phyloP scores from a whole-genome alignment of 2,797 vertebrate genomes.

The Scleropages formosus region DNA sequence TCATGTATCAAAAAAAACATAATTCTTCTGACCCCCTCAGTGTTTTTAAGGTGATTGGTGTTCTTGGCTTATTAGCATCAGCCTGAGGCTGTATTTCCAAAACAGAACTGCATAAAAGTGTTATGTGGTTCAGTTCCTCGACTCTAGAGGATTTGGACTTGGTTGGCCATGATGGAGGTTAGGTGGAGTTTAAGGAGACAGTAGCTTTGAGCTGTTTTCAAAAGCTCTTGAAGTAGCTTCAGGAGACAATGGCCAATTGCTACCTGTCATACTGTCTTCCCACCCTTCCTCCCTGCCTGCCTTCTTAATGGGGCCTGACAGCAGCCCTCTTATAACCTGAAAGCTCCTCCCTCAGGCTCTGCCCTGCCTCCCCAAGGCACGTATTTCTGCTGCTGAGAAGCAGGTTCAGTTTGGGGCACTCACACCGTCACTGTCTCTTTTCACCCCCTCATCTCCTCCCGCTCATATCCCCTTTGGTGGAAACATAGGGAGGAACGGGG shows the following conservation, averaged over 20 bases:
- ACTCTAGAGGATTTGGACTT: neutral
- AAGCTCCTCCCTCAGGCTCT: neutral
- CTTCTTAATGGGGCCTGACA: neutral
- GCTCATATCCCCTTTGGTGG: neutral
- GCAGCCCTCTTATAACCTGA: neutral
- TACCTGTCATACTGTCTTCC: neutral
- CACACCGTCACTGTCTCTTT: neutral
- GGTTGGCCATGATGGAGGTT: neutral
- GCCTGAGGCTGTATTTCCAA: too few species aligned
- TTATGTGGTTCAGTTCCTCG: neutral
- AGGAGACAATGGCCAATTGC: neutral
- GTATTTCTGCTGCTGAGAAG: neutral
- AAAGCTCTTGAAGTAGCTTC: neutral
- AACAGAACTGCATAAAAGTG: too few species aligned
- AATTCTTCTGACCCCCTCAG: too few species aligned
- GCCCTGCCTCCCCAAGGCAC: neutral
- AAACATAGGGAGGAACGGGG: neutral
- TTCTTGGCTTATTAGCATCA: too few species aligned
- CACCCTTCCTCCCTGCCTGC: neutral
- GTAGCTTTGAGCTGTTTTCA: neutral
- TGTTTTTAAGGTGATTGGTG: too few species aligned
- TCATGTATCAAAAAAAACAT: too few species aligned
- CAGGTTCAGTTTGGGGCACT: conserved; percentile 27
- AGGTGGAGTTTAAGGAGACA: neutral
- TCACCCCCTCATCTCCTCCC: neutral